Evolutionary conservation across 2,113 vertebrate species (phyloP), one percentile per base, ranked within the genome.

Genomic region (Salvator merianae): DNA sequence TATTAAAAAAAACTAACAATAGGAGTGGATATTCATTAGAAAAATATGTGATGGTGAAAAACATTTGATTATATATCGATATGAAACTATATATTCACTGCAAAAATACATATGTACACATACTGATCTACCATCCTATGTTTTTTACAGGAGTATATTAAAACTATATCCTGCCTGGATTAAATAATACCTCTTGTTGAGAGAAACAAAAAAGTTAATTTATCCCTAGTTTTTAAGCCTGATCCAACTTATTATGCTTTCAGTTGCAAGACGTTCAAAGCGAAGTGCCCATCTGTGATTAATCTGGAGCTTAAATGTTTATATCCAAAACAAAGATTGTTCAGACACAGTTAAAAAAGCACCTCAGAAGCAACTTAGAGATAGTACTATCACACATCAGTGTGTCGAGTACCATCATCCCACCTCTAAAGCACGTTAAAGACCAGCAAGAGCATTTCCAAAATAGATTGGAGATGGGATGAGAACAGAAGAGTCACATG

Each of bases 171-270:
- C n/a, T 1, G 84, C 77, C 84, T 4, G 81, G 80, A 91, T 86
- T 77, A 93, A 78, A 34, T 87, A 75, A 84, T 89, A 87, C 70
- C 78, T 90, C 86, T 86, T 87, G 81, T 81, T 69, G 14, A 16
- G 36, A 6, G 9, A 84, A 72, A 79, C n/a, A n/a, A 36, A 6
- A 9, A 22, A 38, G 0, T 7, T 36, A 66, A 78, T 63, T 89
- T 88, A 91, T 85, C 86, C 74, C 34, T 81, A 85, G 65, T 79
- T 40, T 68, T 87, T 77, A 79, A 20, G 5, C 68, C 28, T 72
- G 20, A 71, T 5, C 24, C 28, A 10, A 81, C 34, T 36, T 38
- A 18, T 36, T 22, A 72, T 20, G 34, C 24, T 28, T 12, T 28
- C 14, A 34, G 34, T 7, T 5, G 4, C 38, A 73, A 28, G 22